A percentile compares a stretch with the other conserved stretches of the same genome.
Evolutionary conservation across 1,140 invertebrate genomes (phyloP).

Genomic region (Euwallacea similis): DNA sequence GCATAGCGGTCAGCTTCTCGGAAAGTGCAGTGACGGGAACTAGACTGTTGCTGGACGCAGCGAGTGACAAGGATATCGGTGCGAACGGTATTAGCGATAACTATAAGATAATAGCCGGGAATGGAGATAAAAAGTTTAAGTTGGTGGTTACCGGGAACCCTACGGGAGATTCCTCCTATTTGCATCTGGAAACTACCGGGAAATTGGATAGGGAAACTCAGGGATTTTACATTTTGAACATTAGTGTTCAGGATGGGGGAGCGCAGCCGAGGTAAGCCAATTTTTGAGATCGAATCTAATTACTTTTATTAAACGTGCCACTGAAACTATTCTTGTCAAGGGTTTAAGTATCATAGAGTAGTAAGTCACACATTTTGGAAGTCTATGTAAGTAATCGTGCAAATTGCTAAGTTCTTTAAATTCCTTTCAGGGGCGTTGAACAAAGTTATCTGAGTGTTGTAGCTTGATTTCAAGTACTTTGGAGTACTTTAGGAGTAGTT

Average conservation of each 20-base stretch:
- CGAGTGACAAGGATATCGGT: slow-evolving; percentile 84
- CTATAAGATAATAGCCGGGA: slow-evolving; percentile 85
- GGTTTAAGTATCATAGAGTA: too few relatives aligned
- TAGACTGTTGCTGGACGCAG: slow-evolving; percentile 81
- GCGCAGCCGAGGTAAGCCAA: slow-evolving; percentile 60
- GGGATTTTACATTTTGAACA: slow-evolving; percentile 82
- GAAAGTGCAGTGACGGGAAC: slow-evolving; percentile 88
- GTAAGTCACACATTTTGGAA: too few relatives aligned
- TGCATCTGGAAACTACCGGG: slow-evolving; percentile 88
- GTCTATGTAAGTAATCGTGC: too few relatives aligned
- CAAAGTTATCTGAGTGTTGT: too few relatives aligned
- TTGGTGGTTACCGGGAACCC: slow-evolving; percentile 85
- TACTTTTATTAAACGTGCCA: too few relatives aligned
- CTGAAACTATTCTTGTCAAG: too few relatives aligned
- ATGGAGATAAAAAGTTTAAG: slow-evolving; percentile 84
- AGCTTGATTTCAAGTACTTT: too few relatives aligned
- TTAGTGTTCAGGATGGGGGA: slow-evolving; percentile 87
- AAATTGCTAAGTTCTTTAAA: too few relatives aligned
- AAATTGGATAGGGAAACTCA: slow-evolving; percentile 85
- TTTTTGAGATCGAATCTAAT: too few relatives aligned
- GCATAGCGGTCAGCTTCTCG: slow-evolving; percentile 82
- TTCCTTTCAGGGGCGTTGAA: too few relatives aligned
- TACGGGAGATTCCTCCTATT: slow-evolving; percentile 82
- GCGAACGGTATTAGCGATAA: slow-evolving; percentile 83
- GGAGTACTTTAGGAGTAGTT: too few relatives aligned